Percentiles rank a stretch among this genome's conserved stretches.
Evolutionary conservation across 2,113 vertebrate genomes (phyloP).

Genomic region (Dipodomys merriami): DNA sequence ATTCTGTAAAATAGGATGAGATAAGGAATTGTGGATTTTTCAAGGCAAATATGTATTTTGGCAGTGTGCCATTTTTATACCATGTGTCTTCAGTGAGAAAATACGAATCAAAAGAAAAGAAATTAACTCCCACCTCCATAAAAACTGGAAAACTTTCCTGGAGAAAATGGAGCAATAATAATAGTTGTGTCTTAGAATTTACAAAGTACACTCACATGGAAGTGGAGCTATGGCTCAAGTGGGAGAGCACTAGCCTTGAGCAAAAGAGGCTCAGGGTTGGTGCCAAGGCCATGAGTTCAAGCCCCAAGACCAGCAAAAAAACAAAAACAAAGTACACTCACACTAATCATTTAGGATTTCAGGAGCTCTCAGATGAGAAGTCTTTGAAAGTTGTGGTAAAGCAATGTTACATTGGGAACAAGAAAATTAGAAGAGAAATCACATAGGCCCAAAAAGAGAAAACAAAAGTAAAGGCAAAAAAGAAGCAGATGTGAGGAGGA

Average conservation of each 20-base stretch:
- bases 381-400: conserved; percentile 42
- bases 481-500: neutral
- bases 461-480: conserved; percentile 49
- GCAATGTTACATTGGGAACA: conserved; percentile 24
- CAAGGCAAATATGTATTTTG: conserved; percentile 58
- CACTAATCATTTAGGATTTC: conserved; percentile 40
- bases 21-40: conserved; percentile 36
- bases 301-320: too few species aligned
- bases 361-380: conserved; percentile 44
- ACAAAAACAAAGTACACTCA: too few species aligned
- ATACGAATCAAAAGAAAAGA: conserved; percentile 51
- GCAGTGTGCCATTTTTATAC: conserved; percentile 34
- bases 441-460: conserved; percentile 42
- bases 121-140: conserved; percentile 25
- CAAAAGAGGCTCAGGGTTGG: too few species aligned
- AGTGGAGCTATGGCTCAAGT: too few species aligned
- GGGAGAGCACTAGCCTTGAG: too few species aligned
- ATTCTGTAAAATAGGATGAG: conserved; percentile 55
- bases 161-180: conserved; percentile 29
- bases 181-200: conserved; percentile 5
- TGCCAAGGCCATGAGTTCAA: too few species aligned
- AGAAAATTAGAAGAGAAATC: conserved; percentile 42
- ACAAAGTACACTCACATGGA: neutral
- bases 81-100: conserved; percentile 17
- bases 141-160: conserved; percentile 18